These are phyloP conservation scores for Celastrina argiolus DNA, from an alignment of 2,888 invertebrate genomes.

Conservation along the genomic window DNA sequence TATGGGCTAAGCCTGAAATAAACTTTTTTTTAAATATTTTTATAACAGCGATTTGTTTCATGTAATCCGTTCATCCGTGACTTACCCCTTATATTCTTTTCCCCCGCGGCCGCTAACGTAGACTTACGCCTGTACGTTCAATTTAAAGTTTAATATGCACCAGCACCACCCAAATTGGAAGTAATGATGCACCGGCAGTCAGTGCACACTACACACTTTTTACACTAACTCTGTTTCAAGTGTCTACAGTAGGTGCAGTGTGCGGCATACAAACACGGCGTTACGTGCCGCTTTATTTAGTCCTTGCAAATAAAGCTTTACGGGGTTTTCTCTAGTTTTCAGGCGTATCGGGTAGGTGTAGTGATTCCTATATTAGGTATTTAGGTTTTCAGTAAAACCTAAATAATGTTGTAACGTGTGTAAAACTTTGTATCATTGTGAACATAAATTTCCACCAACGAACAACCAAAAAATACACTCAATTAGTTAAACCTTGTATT, in stretches of 20 bases:
- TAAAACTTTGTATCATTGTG: no score
- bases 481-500: no score
- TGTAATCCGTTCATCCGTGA: constrained; percentile 22
- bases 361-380: no score
- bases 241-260: neutral
- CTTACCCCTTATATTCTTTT: constrained; percentile 35
- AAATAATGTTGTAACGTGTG: no score
- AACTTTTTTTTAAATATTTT: no score
- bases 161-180: constrained; percentile 64
- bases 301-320: neutral
- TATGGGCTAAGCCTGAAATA: no score
- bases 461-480: no score
- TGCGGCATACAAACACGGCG: neutral
- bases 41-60: no score
- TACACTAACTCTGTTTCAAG: constrained; percentile 5
- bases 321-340: no score
- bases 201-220: constrained; percentile 21
- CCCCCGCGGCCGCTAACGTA: constrained; percentile 66
- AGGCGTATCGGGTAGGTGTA: no score
- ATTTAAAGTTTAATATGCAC: constrained; percentile 75
- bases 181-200: constrained; percentile 57
- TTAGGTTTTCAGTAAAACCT: no score
- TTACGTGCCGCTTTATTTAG: neutral
- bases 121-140: constrained; percentile 72
- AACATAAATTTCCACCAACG: no score